Evolutionary conservation across 92 coral and sea anemone species (phyloP).

Genomic region (Isaurus tuberculatus): DNA sequence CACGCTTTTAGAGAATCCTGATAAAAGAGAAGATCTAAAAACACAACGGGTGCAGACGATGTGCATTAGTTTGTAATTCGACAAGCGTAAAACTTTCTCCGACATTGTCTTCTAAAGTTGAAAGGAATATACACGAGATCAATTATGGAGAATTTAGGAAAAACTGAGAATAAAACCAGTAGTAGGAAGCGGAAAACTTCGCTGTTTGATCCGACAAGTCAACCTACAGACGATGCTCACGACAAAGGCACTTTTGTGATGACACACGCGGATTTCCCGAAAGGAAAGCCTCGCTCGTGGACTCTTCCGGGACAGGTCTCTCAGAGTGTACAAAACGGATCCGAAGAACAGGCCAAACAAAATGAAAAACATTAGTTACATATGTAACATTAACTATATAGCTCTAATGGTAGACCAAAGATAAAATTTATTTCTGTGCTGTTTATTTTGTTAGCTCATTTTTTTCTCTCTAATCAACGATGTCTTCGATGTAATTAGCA

Average conservation of each 20-base stretch:
- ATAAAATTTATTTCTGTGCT: neutral
- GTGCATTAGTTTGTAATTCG: neutral
- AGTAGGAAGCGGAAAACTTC: slow-evolving; percentile 59
- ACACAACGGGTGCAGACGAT: too few relatives aligned
- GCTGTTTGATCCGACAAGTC: slow-evolving; percentile 66
- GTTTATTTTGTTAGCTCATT: neutral
- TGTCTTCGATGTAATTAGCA: neutral
- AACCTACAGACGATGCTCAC: slow-evolving; percentile 49
- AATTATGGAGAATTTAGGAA: neutral
- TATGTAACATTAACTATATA: neutral
- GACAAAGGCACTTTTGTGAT: slow-evolving; percentile 76
- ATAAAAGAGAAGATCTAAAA: too few relatives aligned
- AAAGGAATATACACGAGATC: neutral
- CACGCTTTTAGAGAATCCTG: neutral
- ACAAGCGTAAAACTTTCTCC: neutral
- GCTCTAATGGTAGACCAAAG: neutral
- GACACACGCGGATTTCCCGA: slow-evolving; percentile 90
- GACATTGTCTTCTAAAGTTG: neutral
- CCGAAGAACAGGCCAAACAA: neutral
- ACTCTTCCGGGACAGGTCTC: slow-evolving; percentile 48
- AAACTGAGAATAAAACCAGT: too few relatives aligned
- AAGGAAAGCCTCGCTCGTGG: slow-evolving; percentile 63
- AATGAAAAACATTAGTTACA: neutral
- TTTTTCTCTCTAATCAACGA: neutral
- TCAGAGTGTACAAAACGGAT: neutral